Percentiles rank a stretch among this genome's conserved stretches.
Conservation (phyloP, 1,140 invertebrate species). For the Papilio machaon region DNA sequence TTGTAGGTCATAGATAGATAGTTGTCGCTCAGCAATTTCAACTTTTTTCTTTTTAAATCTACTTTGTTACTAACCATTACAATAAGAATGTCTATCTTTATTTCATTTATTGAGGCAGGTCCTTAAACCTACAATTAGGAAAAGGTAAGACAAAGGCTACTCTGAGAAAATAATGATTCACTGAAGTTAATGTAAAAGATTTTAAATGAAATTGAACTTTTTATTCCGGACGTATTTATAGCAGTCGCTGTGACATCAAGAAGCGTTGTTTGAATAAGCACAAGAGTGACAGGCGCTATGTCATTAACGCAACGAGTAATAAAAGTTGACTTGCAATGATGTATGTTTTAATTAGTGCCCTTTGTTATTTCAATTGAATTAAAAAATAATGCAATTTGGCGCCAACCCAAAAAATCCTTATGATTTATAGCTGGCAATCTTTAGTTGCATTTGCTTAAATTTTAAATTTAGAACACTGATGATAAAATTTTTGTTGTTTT, state of each 20-base stretch:
- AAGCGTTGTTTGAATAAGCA: not conserved
- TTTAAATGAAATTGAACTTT: not conserved
- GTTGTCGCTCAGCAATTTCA: no score
- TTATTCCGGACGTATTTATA: not conserved
- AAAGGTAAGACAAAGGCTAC: not conserved
- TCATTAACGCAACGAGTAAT: conserved; percentile 11
- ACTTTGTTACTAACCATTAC: no score
- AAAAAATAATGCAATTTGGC: conserved; percentile 24
- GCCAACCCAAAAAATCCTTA: not conserved
- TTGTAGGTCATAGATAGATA: not conserved
- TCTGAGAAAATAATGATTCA: conserved; percentile 6
- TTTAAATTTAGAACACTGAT: conserved; percentile 1
- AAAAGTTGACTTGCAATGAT: conserved; percentile 32
- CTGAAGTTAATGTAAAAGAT: not conserved
- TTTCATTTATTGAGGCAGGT: not conserved
- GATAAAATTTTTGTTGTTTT: not conserved
- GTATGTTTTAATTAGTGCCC: conserved; percentile 35
- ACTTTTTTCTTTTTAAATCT: no score
- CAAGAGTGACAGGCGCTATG: conserved; percentile 23
- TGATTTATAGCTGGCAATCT: conserved; percentile 8
- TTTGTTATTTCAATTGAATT: conserved; percentile 31
- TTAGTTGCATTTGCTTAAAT: conserved; percentile 7
- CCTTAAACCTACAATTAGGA: not conserved
- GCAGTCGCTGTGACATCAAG: not conserved
- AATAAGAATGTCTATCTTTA: no score